Conservation (phyloP, 2,797 vertebrate species). For the Caiman crocodilus region DNA sequence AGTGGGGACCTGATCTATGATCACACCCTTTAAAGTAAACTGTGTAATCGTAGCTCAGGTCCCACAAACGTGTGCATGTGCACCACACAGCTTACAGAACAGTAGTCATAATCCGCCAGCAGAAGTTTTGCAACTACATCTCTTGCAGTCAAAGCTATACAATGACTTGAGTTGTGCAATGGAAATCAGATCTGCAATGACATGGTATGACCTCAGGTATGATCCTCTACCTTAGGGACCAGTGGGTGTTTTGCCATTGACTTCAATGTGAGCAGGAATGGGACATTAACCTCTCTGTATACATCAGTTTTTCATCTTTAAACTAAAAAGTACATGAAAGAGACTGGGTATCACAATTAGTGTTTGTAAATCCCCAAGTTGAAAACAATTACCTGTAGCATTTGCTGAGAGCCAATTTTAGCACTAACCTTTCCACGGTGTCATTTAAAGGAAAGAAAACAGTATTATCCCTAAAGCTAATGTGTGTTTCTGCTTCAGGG, state of each 20-base stretch:
- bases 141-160: background rate
- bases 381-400: constrained; percentile 33
- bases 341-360: background rate
- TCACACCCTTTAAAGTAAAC: no score
- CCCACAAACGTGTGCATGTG: no score
- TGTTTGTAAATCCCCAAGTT: background rate
- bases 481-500: background rate
- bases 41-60: no score
- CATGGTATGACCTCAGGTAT: background rate
- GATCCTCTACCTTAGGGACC: background rate
- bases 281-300: background rate
- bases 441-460: constrained; percentile 13
- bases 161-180: background rate
- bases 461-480: background rate
- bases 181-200: background rate
- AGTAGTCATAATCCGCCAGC: background rate
- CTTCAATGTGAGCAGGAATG: background rate
- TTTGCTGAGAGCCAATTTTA: constrained; percentile 38
- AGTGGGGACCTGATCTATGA: no score
- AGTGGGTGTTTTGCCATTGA: background rate
- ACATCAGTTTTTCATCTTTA: constrained; percentile 9
- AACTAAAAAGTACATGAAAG: constrained; percentile 21
- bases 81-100: background rate
- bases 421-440: constrained; percentile 45
- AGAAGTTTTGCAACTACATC: background rate